A percentile compares a stretch with the other conserved stretches of the same genome.
phyloP scores from a whole-genome alignment of 2,797 vertebrate genomes.

The Leuciscus waleckii region DNA sequence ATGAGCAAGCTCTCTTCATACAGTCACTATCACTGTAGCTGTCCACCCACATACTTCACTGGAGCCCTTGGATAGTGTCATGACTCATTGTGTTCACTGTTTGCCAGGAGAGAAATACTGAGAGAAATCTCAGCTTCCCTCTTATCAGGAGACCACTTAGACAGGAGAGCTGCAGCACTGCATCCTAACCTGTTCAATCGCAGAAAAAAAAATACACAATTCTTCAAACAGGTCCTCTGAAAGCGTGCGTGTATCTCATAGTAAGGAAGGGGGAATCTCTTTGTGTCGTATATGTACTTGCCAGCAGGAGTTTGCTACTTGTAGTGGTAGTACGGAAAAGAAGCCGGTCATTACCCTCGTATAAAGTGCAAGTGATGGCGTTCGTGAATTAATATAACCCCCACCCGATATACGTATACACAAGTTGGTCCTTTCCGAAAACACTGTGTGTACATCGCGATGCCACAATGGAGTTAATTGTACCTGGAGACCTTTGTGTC shows the following conservation, averaged over 20 bases:
- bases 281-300: slow-evolving; percentile 27
- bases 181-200: slow-evolving; percentile 39
- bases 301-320: slow-evolving; percentile 21
- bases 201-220: slow-evolving; percentile 19
- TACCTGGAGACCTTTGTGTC: slow-evolving; percentile 63
- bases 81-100: slow-evolving; percentile 64
- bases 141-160: slow-evolving; percentile 55
- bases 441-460: slow-evolving; percentile 27
- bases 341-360: neutral
- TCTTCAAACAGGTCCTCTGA: slow-evolving; percentile 44
- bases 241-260: slow-evolving; percentile 10
- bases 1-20: slow-evolving; percentile 60
- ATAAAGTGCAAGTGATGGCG: slow-evolving; percentile 22
- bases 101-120: slow-evolving; percentile 61
- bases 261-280: slow-evolving; percentile 21
- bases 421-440: slow-evolving; percentile 43
- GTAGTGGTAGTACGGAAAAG: slow-evolving; percentile 7
- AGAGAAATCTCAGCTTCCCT: slow-evolving; percentile 55
- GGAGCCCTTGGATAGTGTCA: slow-evolving; percentile 61
- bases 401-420: neutral
- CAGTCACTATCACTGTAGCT: slow-evolving; percentile 62
- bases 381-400: slow-evolving; percentile 29
- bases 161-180: slow-evolving; percentile 45
- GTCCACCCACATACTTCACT: slow-evolving; percentile 63
- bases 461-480: slow-evolving; percentile 58